A percentile compares a stretch with the other conserved stretches of the same genome.
These are phyloP conservation scores for Podabrus alpinus DNA, from an alignment of 2,888 invertebrate species.

Conservation along the genomic window DNA sequence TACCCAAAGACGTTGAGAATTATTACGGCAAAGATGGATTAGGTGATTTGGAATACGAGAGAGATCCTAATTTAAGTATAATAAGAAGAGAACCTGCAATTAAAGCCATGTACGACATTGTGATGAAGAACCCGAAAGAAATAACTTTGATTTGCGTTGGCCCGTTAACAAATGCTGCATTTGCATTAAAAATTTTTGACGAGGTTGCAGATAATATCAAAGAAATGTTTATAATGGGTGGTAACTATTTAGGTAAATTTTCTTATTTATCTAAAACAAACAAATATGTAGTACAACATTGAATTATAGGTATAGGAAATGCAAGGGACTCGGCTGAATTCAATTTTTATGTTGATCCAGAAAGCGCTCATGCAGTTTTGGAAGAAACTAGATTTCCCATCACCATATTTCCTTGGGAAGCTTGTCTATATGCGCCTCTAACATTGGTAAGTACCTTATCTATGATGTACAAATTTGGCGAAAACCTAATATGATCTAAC, in stretches of 20 bases:
- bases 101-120: constrained; percentile 62
- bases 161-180: constrained; percentile 79
- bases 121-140: constrained; percentile 61
- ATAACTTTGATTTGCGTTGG: constrained; percentile 70
- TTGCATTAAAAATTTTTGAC: constrained; percentile 72
- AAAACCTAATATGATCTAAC: too few relatives aligned
- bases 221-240: constrained; percentile 78
- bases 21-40: constrained; percentile 76
- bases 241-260: constrained; percentile 69
- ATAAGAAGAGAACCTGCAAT: constrained; percentile 56
- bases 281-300: neutral
- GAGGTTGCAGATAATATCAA: constrained; percentile 66
- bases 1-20: constrained; percentile 48
- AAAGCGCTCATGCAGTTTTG: constrained; percentile 76
- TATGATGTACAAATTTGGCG: neutral
- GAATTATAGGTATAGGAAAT: constrained; percentile 62
- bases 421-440: constrained; percentile 54
- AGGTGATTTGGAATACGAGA: constrained; percentile 60
- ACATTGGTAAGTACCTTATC: constrained; percentile 46
- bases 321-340: constrained; percentile 70
- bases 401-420: constrained; percentile 72
- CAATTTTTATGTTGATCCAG: constrained; percentile 78
- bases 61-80: constrained; percentile 38
- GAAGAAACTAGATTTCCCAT: constrained; percentile 62
- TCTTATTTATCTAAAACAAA: neutral